These are phyloP conservation scores for Platypus cylindrus DNA, from an alignment of 2,888 invertebrate species.

Conservation along the genomic window DNA sequence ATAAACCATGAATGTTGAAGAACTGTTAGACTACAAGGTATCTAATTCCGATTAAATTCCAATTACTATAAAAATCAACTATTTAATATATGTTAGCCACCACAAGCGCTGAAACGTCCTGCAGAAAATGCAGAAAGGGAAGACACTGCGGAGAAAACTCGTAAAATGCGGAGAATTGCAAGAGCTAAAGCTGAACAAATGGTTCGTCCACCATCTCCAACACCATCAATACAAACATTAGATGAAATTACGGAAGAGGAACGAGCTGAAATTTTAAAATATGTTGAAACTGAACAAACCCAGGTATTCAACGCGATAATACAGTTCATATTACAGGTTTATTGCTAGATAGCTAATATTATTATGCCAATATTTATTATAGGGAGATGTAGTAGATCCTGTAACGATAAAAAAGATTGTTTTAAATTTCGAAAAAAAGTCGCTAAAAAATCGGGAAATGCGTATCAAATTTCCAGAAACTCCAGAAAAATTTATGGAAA, in stretches of 20 bases:
- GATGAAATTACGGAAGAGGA: constrained; percentile 53
- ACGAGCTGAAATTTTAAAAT: constrained; percentile 65
- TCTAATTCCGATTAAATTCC: background rate
- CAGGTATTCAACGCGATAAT: constrained; percentile 45
- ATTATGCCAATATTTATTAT: constrained; percentile 19
- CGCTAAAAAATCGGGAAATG: constrained; percentile 91
- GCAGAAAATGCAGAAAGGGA: constrained; percentile 48
- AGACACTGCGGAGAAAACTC: constrained; percentile 50
- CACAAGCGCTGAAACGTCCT: constrained; percentile 68
- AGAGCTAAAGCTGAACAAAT: constrained; percentile 40
- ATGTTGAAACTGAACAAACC: constrained; percentile 70
- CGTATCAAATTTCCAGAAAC: constrained; percentile 95
- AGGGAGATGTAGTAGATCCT: constrained; percentile 83
- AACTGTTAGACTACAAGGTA: constrained; percentile 45
- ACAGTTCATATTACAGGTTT: background rate
- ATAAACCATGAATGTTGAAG: constrained; percentile 51
- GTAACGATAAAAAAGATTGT: constrained; percentile 76
- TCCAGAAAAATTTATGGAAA: constrained; percentile 97
- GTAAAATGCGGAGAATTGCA: constrained; percentile 48
- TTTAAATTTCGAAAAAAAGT: constrained; percentile 86
- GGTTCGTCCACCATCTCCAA: constrained; percentile 35
- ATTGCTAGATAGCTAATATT: background rate
- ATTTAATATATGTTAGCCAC: constrained; percentile 45
- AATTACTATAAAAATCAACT: constrained; percentile 1
- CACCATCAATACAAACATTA: constrained; percentile 37